Evolutionary conservation across 2,888 invertebrate genomes (phyloP), one percentile per base, ranked within the genome.

Genomic region (Mythimna lalbum): DNA sequence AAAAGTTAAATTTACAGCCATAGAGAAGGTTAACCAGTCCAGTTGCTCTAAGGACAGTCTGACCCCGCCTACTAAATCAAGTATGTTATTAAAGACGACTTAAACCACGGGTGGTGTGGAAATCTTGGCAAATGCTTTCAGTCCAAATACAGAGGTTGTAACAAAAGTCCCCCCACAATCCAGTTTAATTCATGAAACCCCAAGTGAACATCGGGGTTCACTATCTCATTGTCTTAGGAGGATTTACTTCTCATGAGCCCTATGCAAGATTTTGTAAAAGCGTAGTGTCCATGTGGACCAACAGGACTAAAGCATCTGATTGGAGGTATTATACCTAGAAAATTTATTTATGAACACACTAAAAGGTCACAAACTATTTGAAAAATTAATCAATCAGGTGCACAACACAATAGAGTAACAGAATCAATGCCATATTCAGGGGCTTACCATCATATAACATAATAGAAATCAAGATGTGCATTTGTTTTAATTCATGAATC

Each of bases 401-500:
- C 19, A 31, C 14, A 14, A 50, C 12, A 4, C 7, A 19, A 17
- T n/a, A 17, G 17, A 27, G n/a, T 49, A 19, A 23, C 19, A 21
- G 36, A 33, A 33, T 61, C 5, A 47, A 23, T 33, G 14, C 31
- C 10, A 50, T 12, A 36, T 9, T 33, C 17, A 23, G 5, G 9
- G 33, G 2, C 4, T 50, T 31, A 19, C 33, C n/a, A 36, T 39
- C 14, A 17, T 4, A 17, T 17, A 14, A 43, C 14, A 17, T 43
- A 43, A 33, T 10, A 9, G 33, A 0, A 21, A 36, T 23, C 19
- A 33, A 43, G 63, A 57, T 73, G 7, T 27, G n/a, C 33, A 64
- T 57, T 57, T 64, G 36, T 73, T 55, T 71, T 19, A 19, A 19
- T n/a, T n/a, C n/a, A n/a, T n/a, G n/a, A n/a, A n/a, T n/a, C n/a